Evolutionary conservation across 2,888 invertebrate species (phyloP).

Genomic region (Hecatera dysodea): DNA sequence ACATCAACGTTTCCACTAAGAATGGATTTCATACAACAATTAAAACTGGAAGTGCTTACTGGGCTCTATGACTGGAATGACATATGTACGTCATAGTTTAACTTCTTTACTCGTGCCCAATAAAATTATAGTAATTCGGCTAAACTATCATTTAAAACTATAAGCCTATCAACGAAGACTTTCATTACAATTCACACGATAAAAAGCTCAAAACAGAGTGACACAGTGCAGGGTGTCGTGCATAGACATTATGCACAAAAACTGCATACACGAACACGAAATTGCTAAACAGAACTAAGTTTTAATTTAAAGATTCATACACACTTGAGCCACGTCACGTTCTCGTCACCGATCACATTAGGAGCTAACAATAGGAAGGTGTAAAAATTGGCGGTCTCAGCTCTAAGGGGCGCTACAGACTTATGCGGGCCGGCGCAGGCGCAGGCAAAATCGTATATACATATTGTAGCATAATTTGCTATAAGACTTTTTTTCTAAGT

Average conservation of each 20-base stretch:
- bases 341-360: no score
- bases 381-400: no score
- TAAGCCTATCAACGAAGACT: background rate
- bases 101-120: no score
- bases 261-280: background rate
- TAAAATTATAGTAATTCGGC: background rate
- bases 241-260: background rate
- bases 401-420: no score
- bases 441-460: no score
- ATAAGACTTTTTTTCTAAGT: no score
- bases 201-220: background rate
- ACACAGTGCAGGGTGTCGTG: background rate
- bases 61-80: background rate
- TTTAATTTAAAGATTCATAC: background rate
- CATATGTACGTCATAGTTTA: no score
- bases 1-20: background rate
- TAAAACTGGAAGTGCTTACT: background rate
- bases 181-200: conserved; percentile 9
- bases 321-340: no score
- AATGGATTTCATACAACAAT: background rate
- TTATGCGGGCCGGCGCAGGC: no score
- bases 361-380: no score
- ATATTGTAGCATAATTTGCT: no score
- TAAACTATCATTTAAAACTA: background rate
- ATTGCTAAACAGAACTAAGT: background rate